Evolutionary conservation across 2,797 vertebrate species (phyloP).

Genomic region (Petrocephalus sullivani): DNA sequence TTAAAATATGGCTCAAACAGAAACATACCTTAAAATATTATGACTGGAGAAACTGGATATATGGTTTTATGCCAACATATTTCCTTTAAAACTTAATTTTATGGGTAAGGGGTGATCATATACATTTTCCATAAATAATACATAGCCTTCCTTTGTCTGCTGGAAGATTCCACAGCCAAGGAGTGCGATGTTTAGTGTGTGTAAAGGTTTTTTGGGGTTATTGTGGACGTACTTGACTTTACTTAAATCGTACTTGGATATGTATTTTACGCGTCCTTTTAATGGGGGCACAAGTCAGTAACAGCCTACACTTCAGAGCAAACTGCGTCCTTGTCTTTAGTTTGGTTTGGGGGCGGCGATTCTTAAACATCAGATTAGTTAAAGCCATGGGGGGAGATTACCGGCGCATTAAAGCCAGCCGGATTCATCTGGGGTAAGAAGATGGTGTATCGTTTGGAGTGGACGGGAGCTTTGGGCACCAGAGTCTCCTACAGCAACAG

Average conservation of each 20-base stretch:
- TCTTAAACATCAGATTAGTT: background rate
- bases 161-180: background rate
- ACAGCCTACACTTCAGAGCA: background rate
- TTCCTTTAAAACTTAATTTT: background rate
- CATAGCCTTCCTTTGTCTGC: background rate
- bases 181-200: background rate
- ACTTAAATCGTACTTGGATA: background rate
- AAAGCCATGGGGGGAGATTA: background rate
- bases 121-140: background rate
- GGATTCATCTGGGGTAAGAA: background rate
- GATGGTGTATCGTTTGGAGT: background rate
- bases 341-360: background rate
- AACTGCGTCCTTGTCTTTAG: background rate
- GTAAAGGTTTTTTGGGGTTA: background rate
- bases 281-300: background rate
- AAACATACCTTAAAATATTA: background rate
- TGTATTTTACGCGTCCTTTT: background rate
- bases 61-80: background rate
- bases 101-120: background rate
- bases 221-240: background rate
- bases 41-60: background rate
- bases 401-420: background rate
- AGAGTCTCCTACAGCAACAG: background rate
- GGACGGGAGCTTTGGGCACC: background rate
- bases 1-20: background rate